phyloP scores from a whole-genome alignment of 2,797 vertebrate genomes.

The Nothura maculosa region DNA sequence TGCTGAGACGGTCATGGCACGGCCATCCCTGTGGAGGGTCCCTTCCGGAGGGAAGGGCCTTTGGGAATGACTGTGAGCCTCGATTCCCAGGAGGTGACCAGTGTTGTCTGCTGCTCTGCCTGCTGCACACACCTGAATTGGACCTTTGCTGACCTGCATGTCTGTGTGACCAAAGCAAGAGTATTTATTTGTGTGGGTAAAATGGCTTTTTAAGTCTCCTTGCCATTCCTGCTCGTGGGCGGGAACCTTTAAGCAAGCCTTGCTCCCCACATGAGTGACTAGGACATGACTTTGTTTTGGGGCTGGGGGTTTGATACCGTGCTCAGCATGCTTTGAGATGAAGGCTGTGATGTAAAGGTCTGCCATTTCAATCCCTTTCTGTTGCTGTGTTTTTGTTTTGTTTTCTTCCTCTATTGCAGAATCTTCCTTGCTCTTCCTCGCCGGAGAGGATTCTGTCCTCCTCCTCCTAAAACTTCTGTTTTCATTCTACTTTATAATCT shows the following conservation, averaged over 20 bases:
- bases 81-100: not conserved
- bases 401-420: conserved; percentile 91
- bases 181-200: not conserved
- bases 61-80: not conserved
- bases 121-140: not conserved
- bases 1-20: not conserved
- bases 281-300: not conserved
- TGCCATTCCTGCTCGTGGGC: not conserved
- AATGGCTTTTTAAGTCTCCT: not conserved
- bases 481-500: conserved; percentile 68
- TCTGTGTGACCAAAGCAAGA: not conserved
- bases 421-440: conserved; percentile 82
- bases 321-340: conserved; percentile 50
- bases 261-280: not conserved
- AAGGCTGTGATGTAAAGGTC: conserved; percentile 27
- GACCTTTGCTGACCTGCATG: not conserved
- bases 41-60: not conserved
- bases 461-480: conserved; percentile 76
- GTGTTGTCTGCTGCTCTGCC: not conserved
- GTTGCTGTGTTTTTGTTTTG: conserved; percentile 41
- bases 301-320: not conserved
- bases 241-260: not conserved
- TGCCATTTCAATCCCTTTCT: conserved; percentile 73
- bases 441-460: conserved; percentile 87
- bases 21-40: not conserved